Conservation (phyloP, 1,140 invertebrate species). For the Propsilocerus akamusi region DNA sequence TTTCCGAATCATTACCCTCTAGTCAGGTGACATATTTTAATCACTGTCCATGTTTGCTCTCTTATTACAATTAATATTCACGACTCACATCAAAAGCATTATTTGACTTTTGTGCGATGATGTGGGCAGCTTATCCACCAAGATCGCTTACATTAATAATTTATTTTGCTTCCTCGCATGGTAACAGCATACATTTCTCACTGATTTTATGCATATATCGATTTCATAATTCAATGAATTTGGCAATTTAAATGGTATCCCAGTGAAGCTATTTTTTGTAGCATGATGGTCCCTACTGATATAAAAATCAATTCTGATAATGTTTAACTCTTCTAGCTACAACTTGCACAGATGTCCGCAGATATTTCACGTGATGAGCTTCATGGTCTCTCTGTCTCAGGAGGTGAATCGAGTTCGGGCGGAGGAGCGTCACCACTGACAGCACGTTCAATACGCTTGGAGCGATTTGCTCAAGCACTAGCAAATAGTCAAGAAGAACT, state of each 20-base stretch:
- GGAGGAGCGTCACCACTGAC: constrained; percentile 67
- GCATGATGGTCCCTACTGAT: too few relatives aligned
- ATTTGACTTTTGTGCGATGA: too few relatives aligned
- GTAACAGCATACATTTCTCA: too few relatives aligned
- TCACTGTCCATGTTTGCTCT: neutral
- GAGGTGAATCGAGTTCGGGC: constrained; percentile 45
- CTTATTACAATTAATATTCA: neutral
- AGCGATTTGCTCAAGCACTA: constrained; percentile 66
- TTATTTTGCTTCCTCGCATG: too few relatives aligned
- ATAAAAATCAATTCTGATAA: neutral
- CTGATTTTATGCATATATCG: too few relatives aligned
- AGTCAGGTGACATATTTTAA: constrained; percentile 39
- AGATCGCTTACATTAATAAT: too few relatives aligned
- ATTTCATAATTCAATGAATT: too few relatives aligned
- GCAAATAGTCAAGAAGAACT: constrained; percentile 78
- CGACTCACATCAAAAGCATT: too few relatives aligned
- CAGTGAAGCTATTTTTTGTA: too few relatives aligned
- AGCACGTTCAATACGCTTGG: constrained; percentile 64
- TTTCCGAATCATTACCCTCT: constrained; percentile 55
- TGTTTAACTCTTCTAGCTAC: constrained; percentile 28
- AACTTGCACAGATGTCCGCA: constrained; percentile 39
- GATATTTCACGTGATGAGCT: constrained; percentile 48
- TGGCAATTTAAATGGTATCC: too few relatives aligned
- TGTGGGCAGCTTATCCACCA: too few relatives aligned
- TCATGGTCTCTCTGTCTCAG: constrained; percentile 29